A percentile compares a stretch with the other conserved stretches of the same genome.
Conservation (phyloP, 2,888 invertebrate species). For the Atherix ibis region DNA sequence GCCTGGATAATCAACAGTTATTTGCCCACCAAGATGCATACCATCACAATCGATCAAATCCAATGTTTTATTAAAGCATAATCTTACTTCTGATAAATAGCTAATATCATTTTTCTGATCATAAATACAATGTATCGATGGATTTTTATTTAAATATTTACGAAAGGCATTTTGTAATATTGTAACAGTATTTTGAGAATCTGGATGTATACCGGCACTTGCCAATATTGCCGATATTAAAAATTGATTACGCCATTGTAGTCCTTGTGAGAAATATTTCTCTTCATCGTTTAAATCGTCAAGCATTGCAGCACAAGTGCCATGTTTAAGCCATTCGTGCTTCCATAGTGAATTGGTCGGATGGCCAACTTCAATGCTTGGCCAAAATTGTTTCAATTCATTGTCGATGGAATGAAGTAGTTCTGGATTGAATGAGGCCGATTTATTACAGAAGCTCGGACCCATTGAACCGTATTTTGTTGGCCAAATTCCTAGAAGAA, state of each 20-base stretch:
- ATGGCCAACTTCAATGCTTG: slow-evolving; percentile 43
- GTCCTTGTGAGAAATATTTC: slow-evolving; percentile 52
- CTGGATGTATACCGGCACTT: slow-evolving; percentile 41
- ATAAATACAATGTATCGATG: slow-evolving; percentile 45
- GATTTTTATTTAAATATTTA: slow-evolving; percentile 38
- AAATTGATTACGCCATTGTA: slow-evolving; percentile 43
- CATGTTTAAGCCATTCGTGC: slow-evolving; percentile 74
- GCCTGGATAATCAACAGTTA: slow-evolving; percentile 21
- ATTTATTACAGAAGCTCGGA: slow-evolving; percentile 54
- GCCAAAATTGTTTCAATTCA: slow-evolving; percentile 48
- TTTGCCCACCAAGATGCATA: slow-evolving; percentile 24
- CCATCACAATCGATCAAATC: slow-evolving; percentile 50
- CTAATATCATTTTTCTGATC: slow-evolving; percentile 40
- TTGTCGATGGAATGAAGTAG: slow-evolving; percentile 41
- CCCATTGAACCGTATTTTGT: slow-evolving; percentile 49
- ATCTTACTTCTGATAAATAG: slow-evolving; percentile 51
- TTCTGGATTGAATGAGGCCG: slow-evolving; percentile 47
- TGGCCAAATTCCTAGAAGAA: too few species aligned
- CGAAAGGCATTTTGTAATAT: slow-evolving; percentile 39
- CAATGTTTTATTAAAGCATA: slow-evolving; percentile 56
- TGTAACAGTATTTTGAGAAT: slow-evolving; percentile 33
- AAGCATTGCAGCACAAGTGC: slow-evolving; percentile 53
- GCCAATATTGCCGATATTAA: slow-evolving; percentile 44
- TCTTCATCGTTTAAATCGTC: slow-evolving; percentile 41
- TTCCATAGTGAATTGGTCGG: slow-evolving; percentile 45